A percentile compares a stretch with the other conserved stretches of the same genome.
phyloP scores from a whole-genome alignment of 2,888 invertebrate genomes.

The Gymnoscelis rufifasciata region DNA sequence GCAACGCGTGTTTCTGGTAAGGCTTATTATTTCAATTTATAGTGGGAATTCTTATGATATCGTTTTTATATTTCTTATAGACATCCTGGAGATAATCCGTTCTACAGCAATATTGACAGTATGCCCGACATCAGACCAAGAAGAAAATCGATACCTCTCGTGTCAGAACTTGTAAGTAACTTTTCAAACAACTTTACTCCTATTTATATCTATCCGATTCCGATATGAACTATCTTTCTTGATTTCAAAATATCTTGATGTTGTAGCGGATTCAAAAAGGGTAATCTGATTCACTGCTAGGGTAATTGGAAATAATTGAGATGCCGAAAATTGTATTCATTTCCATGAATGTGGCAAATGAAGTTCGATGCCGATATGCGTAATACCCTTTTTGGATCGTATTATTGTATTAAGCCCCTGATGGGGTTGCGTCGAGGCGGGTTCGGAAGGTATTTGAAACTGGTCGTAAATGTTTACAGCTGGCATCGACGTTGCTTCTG shows the following conservation, averaged over 20 bases:
- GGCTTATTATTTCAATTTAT: neutral
- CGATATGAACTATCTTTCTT: conserved; percentile 51
- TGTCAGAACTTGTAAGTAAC: conserved; percentile 97
- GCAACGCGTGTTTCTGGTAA: too few species aligned
- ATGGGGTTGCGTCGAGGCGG: conserved; percentile 20
- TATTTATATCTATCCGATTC: conserved; percentile 41
- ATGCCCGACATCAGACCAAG: conserved; percentile 99
- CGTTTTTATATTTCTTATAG: conserved; percentile 61
- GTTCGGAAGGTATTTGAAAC: conserved; percentile 62
- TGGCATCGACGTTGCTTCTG: conserved; percentile 75
- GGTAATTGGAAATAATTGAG: neutral
- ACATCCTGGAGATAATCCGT: conserved; percentile 97
- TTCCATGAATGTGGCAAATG: conserved; percentile 2
- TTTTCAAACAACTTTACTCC: conserved; percentile 28
- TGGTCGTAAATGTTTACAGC: conserved; percentile 71
- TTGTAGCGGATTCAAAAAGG: conserved; percentile 18
- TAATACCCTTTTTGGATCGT: conserved; percentile 27
- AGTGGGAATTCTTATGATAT: conserved; percentile 1
- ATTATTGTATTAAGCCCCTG: conserved; percentile 20
- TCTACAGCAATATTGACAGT: conserved; percentile 99
- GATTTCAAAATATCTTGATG: conserved; percentile 50
- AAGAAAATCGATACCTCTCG: conserved; percentile 97
- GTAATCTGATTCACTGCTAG: neutral
- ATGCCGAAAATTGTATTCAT: neutral
- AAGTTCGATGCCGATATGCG: conserved; percentile 15